Evolutionary conservation across 2,888 invertebrate species (phyloP).

Genomic region (Thereva unica): DNA sequence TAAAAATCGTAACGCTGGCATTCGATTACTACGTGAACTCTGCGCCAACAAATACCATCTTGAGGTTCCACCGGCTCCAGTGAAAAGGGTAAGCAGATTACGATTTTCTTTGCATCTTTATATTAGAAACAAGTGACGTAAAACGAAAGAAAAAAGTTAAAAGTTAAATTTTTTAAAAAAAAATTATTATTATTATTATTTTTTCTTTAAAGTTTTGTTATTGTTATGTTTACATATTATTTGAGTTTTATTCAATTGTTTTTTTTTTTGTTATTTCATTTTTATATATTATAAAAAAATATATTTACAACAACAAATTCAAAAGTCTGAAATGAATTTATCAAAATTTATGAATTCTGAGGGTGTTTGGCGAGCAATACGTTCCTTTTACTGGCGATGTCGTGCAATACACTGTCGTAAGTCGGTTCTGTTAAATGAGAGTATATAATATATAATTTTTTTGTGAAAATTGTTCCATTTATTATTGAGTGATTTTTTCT

Average conservation of each 20-base stretch:
- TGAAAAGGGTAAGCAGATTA: conserved; percentile 61
- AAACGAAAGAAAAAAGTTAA: conserved; percentile 1
- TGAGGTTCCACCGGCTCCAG: conserved; percentile 67
- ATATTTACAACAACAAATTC: conserved; percentile 16
- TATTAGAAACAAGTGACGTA: no score
- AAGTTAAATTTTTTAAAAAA: conserved; percentile 3
- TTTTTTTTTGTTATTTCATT: conserved; percentile 18
- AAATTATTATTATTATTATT: conserved; percentile 7
- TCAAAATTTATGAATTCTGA: conserved; percentile 50
- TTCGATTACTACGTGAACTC: conserved; percentile 65
- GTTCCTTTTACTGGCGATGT: conserved; percentile 58
- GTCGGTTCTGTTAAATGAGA: conserved; percentile 39
- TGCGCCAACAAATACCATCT: conserved; percentile 75
- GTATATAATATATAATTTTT: conserved; percentile 16
- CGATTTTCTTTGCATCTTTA: not conserved
- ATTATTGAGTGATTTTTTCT: conserved; percentile 28
- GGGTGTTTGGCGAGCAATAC: conserved; percentile 58
- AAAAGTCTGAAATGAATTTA: conserved; percentile 25
- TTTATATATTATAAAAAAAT: not conserved
- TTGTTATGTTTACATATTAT: conserved; percentile 1
- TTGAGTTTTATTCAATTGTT: conserved; percentile 14
- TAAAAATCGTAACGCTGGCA: conserved; percentile 62
- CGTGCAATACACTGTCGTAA: conserved; percentile 58
- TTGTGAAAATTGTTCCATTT: conserved; percentile 9
- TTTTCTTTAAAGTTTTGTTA: conserved; percentile 8